Percentiles rank a stretch among this genome's conserved stretches.
phyloP scores from a whole-genome alignment of 2,113 vertebrate species.

The Thalassoma bifasciatum region DNA sequence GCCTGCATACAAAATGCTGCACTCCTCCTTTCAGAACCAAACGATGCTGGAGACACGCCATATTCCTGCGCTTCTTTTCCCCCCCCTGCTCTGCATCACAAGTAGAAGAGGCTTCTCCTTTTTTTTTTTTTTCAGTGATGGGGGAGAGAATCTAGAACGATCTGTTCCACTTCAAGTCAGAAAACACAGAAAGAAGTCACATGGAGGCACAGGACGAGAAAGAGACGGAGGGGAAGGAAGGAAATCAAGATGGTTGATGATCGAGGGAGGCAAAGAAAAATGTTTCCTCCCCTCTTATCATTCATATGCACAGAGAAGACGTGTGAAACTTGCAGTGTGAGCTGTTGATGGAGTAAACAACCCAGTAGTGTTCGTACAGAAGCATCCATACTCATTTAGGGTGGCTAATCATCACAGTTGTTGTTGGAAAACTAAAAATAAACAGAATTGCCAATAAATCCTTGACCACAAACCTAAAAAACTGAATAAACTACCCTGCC shows the following conservation, averaged over 20 bases:
- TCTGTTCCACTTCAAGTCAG: slow-evolving; percentile 56
- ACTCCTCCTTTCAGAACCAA: slow-evolving; percentile 56
- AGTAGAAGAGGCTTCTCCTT: slow-evolving; percentile 31
- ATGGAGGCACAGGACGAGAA: slow-evolving; percentile 34
- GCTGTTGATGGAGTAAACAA: slow-evolving; percentile 79
- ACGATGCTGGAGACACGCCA: slow-evolving; percentile 69
- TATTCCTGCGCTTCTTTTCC: slow-evolving; percentile 46
- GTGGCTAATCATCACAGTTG: slow-evolving; percentile 84
- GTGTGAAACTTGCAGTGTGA: slow-evolving; percentile 59
- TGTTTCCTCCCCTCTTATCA: slow-evolving; percentile 32
- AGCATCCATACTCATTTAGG: slow-evolving; percentile 81
- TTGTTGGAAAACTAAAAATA: slow-evolving; percentile 84
- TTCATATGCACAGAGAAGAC: slow-evolving; percentile 31
- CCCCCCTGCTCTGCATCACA: slow-evolving; percentile 63
- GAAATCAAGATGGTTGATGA: slow-evolving; percentile 18
- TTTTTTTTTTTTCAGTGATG: slow-evolving; percentile 30
- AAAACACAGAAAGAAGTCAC: slow-evolving; percentile 48
- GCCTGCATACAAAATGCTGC: slow-evolving; percentile 67
- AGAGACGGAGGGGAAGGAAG: neutral
- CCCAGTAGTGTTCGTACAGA: slow-evolving; percentile 66
- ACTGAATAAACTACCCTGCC: too few relatives aligned
- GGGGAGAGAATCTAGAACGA: slow-evolving; percentile 57
- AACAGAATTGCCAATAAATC: too few relatives aligned
- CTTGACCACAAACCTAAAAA: too few relatives aligned
- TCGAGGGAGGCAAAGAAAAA: slow-evolving; percentile 19